Evolutionary conservation across 2,797 vertebrate genomes (phyloP).

Genomic region (Denticeps clupeoides): DNA sequence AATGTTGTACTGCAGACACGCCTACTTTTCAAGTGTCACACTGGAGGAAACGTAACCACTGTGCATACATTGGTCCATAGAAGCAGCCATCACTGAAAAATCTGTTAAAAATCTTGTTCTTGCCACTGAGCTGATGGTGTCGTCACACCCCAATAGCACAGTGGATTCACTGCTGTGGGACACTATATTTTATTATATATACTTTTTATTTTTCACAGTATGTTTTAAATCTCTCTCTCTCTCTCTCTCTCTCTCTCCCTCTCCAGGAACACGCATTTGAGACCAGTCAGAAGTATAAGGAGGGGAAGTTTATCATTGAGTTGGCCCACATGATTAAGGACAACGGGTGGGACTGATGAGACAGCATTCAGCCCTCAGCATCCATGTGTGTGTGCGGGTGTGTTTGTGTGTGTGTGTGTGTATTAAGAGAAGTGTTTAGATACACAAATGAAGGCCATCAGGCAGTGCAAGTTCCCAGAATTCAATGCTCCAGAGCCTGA

Average conservation of each 20-base stretch:
- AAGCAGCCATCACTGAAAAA: background rate
- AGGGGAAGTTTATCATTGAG: slow-evolving; percentile 88
- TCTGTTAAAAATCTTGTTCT: too few species aligned
- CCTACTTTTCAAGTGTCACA: too few species aligned
- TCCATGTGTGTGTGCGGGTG: background rate
- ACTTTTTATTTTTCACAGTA: background rate
- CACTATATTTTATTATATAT: too few species aligned
- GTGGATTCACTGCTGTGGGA: too few species aligned
- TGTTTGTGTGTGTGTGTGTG: background rate
- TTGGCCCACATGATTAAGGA: slow-evolving; percentile 88
- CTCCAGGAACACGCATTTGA: slow-evolving; percentile 79
- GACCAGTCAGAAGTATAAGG: slow-evolving; percentile 89
- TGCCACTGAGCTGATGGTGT: too few species aligned
- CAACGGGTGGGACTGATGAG: slow-evolving; percentile 79
- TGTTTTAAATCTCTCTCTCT: background rate
- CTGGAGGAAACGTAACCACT: too few species aligned
- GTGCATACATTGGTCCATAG: background rate
- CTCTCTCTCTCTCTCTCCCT: slow-evolving; percentile 12
- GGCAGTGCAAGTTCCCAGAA: slow-evolving; percentile 1
- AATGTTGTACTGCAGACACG: too few species aligned
- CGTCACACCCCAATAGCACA: too few species aligned
- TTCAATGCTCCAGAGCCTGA: too few species aligned
- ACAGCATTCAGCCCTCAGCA: background rate
- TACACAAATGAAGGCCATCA: slow-evolving; percentile 2
- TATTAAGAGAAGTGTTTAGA: slow-evolving; percentile 7